Evolutionary conservation across 2,797 vertebrate species (phyloP), one percentile per base, ranked within the genome.

Genomic region (Sebastolobus alascanus): DNA sequence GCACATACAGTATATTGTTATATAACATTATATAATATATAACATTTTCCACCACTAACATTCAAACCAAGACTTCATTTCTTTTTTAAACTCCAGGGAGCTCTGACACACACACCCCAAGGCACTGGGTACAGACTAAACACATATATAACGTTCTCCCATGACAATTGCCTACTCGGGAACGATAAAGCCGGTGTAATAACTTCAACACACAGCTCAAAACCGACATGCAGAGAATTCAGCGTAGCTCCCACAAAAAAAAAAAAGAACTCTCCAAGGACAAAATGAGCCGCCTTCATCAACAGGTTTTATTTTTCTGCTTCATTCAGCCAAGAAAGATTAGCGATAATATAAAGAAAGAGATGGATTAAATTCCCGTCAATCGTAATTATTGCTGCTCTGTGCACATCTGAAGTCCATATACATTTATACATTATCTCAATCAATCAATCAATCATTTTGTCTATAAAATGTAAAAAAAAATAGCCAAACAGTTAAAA

Each of bases 191-290:
- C 59, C 25, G 0, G 13, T 73, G 65, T 76, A 86, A 89, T 90
- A 88, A 89, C 79, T 80, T 66, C 75, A 73, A 76, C 55, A 79
- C 78, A 68, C 29, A 79, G 67, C 77, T 77, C 22, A 59, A 71
- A 77, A 74, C 73, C 56, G 63, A 80, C 40, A 64, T 56, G 56
- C 33, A 75, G 84, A 89, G 87, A 88, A 93, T 86, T 68, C 40
- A 77, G 58, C 74, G 67, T 82, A 77, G 82, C 83, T 79, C 76
- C 71, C 65, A 81, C 75, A 79, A 70, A 90, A 87, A 79, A 25
- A 25, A 89, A 84, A 52, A 77, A 77, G 35, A 88, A 71, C 38
- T 88, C 89, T 89, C 84, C 77, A 82, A 91, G 85, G 91, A 87
- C 81, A 86, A 85, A 90, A 77, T 60, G 52, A 90, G 78, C 59